These are phyloP conservation scores for Schizopygopsis malacanthus DNA, from an alignment of 2,797 vertebrate species.

Conservation along the genomic window DNA sequence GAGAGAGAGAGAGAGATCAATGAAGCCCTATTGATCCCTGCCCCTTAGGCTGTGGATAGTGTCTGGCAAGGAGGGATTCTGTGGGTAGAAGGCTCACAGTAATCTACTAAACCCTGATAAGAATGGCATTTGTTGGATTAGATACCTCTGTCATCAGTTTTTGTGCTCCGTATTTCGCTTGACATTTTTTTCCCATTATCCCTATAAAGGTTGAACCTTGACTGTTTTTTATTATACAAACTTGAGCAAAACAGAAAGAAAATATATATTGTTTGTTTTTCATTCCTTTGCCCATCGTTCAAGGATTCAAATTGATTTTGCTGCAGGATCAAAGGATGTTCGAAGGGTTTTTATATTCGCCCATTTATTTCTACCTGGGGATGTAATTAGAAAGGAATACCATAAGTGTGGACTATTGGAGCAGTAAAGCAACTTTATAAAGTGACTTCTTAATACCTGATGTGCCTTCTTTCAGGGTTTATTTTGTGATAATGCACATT, in stretches of 20 bases:
- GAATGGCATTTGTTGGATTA: slow-evolving; percentile 85
- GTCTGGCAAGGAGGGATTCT: slow-evolving; percentile 81
- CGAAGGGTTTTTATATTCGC: slow-evolving; percentile 21
- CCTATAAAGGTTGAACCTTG: slow-evolving; percentile 36
- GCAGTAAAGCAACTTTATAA: not conserved
- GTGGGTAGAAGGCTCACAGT: slow-evolving; percentile 81
- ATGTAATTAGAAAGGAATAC: slow-evolving; percentile 16
- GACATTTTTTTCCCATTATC: slow-evolving; percentile 49
- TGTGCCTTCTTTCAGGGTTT: not conserved
- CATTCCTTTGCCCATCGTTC: not conserved
- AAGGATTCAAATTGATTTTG: slow-evolving; percentile 38
- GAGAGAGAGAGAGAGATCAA: slow-evolving; percentile 72
- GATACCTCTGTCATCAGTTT: slow-evolving; percentile 78
- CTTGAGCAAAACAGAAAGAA: slow-evolving; percentile 21
- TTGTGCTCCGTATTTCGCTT: slow-evolving; percentile 52
- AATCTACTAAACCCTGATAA: slow-evolving; percentile 86
- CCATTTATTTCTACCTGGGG: slow-evolving; percentile 36
- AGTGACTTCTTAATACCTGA: not conserved
- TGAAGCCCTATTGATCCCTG: slow-evolving; percentile 81
- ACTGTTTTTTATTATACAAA: slow-evolving; percentile 19
- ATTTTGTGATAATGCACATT: not conserved
- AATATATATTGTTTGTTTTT: slow-evolving; percentile 39
- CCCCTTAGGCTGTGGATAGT: slow-evolving; percentile 76
- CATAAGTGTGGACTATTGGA: not conserved
- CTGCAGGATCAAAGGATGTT: slow-evolving; percentile 48